Percentiles rank a stretch among this genome's conserved stretches.
phyloP scores from a whole-genome alignment of 1,140 invertebrate genomes.

The Drosophila ficusphila region DNA sequence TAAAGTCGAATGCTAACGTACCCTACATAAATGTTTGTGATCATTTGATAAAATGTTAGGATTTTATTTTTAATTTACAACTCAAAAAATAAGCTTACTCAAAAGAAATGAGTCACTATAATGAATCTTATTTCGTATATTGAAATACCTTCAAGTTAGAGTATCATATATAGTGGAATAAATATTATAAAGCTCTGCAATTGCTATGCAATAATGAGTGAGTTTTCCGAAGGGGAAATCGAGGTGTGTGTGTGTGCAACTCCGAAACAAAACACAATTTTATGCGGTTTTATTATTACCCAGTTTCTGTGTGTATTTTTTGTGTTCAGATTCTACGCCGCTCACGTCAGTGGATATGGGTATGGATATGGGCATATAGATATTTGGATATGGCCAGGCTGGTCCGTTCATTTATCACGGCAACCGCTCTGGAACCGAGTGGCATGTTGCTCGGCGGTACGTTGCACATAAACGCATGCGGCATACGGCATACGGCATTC shows the following conservation, averaged over 20 bases:
- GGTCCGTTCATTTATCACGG: slow-evolving; percentile 50
- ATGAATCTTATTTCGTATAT: no score
- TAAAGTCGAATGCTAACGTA: not conserved
- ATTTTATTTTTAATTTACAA: no score
- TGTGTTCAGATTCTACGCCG: slow-evolving; percentile 56
- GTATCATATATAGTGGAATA: slow-evolving; percentile 27
- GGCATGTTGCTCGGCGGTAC: slow-evolving; percentile 1
- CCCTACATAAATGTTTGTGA: not conserved
- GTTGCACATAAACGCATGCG: slow-evolving; percentile 39
- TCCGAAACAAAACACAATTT: slow-evolving; percentile 74
- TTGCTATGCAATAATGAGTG: slow-evolving; percentile 28
- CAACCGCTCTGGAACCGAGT: slow-evolving; percentile 4
- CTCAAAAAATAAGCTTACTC: no score
- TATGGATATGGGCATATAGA: slow-evolving; percentile 15
- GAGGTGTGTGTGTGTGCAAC: slow-evolving; percentile 47
- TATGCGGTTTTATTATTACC: slow-evolving; percentile 63
- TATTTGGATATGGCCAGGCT: slow-evolving; percentile 5
- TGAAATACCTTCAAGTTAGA: not conserved
- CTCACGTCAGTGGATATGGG: slow-evolving; percentile 56
- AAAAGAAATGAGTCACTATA: no score
- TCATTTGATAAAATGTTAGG: not conserved
- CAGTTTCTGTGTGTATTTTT: slow-evolving; percentile 12
- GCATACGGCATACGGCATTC: slow-evolving; percentile 3
- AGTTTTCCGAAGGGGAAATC: slow-evolving; percentile 18
- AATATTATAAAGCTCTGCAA: slow-evolving; percentile 24